phyloP scores from a whole-genome alignment of 1,140 invertebrate genomes.

The Caerostris extrusa region DNA sequence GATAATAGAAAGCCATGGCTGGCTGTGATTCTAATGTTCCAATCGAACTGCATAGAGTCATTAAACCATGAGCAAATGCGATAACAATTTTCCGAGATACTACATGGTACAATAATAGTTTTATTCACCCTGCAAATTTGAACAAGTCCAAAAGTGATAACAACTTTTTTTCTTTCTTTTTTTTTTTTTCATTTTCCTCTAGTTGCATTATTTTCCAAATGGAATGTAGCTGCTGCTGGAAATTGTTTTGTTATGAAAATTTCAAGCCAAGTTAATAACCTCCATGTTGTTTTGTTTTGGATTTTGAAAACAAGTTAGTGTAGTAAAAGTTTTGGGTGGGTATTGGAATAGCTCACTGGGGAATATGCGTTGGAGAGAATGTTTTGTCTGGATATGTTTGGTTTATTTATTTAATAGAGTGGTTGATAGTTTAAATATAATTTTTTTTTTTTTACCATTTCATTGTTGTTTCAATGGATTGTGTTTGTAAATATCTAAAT shows the following conservation, averaged over 20 bases:
- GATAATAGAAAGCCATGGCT: conserved; percentile 4
- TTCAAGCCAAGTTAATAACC: background rate
- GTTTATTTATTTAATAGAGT: background rate
- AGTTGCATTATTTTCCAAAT: no score
- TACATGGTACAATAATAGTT: background rate
- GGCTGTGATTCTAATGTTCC: background rate
- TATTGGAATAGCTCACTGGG: background rate
- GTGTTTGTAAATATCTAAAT: background rate
- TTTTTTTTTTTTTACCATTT: background rate
- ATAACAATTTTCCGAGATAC: conserved; percentile 6
- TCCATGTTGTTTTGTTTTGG: background rate
- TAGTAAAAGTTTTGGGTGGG: background rate
- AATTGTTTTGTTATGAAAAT: background rate
- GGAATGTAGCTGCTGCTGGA: background rate
- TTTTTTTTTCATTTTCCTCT: no score
- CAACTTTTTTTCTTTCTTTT: no score
- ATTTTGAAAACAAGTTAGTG: background rate
- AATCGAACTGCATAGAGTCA: background rate
- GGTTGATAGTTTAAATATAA: background rate
- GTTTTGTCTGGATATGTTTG: background rate
- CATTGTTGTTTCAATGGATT: background rate
- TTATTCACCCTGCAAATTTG: conserved; percentile 11
- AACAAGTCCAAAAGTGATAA: background rate
- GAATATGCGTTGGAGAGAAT: background rate
- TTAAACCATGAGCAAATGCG: background rate